Conservation (phyloP, 2,797 vertebrate genomes). For the Pterois miles region DNA sequence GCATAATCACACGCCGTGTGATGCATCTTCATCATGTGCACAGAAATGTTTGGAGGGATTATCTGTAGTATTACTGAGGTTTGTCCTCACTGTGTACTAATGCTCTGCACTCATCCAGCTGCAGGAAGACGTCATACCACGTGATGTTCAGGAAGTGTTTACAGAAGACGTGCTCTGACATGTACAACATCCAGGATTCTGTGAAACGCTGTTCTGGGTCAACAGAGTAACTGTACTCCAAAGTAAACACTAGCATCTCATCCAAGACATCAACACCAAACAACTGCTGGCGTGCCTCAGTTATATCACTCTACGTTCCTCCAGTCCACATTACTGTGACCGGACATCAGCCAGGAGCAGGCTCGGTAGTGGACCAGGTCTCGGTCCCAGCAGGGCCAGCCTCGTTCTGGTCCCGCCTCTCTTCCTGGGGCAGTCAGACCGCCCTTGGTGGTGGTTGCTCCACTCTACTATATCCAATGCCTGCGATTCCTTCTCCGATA, state of each 20-base stretch:
- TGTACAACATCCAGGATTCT: conserved; percentile 13
- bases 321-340: too few species aligned
- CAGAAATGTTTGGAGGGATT: not conserved
- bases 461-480: too few species aligned
- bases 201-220: not conserved
- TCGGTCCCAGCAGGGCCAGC: too few species aligned
- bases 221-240: conserved; percentile 16
- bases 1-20: not conserved
- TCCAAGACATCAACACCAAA: conserved; percentile 12
- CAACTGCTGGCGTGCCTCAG: not conserved
- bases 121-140: conserved; percentile 13
- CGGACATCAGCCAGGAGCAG: too few species aligned
- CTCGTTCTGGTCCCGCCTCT: too few species aligned
- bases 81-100: not conserved
- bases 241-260: conserved; percentile 33
- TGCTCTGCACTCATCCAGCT: conserved; percentile 31
- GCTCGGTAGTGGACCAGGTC: too few species aligned
- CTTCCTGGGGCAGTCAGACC: too few species aligned
- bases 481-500: too few species aligned
- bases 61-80: not conserved
- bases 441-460: too few species aligned
- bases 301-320: not conserved
- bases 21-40: not conserved
- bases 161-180: conserved; percentile 27
- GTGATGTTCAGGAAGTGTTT: conserved; percentile 28